These are phyloP conservation scores for Rhegmatorhina hoffmannsi DNA, from an alignment of 2,113 vertebrate genomes.

Conservation along the genomic window DNA sequence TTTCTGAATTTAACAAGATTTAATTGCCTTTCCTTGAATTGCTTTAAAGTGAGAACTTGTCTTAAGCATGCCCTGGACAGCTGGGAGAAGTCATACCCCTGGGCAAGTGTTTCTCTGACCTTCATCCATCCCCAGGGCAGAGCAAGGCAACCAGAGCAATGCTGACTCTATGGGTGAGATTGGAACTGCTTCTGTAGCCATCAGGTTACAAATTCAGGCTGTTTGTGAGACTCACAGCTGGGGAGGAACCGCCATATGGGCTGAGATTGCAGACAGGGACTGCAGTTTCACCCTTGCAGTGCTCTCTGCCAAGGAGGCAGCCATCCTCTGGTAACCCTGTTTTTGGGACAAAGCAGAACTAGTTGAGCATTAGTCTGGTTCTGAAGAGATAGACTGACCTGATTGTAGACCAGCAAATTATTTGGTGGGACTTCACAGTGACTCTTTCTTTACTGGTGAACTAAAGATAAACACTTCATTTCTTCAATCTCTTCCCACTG, in stretches of 20 bases:
- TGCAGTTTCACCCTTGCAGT: fast-evolving
- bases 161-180: not conserved
- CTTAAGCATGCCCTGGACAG: not conserved
- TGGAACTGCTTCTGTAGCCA: not conserved
- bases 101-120: not conserved
- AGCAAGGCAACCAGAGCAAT: fast-evolving
- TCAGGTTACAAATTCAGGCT: not conserved
- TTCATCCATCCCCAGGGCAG: not conserved
- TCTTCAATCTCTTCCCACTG: not conserved
- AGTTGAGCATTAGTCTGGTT: not conserved
- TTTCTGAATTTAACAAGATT: not conserved
- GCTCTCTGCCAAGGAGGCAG: not conserved
- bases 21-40: not conserved
- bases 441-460: not conserved
- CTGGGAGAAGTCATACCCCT: not conserved
- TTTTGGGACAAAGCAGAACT: not conserved
- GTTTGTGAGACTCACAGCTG: not conserved
- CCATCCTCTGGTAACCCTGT: not conserved
- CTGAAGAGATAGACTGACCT: not conserved
- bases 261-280: not conserved
- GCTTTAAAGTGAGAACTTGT: not conserved
- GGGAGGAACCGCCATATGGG: not conserved
- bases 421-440: not conserved
- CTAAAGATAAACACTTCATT: not conserved
- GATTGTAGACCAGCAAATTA: not conserved